These are phyloP conservation scores for Diphyllodes magnificus DNA, from an alignment of 2,113 vertebrate genomes.

Conservation along the genomic window DNA sequence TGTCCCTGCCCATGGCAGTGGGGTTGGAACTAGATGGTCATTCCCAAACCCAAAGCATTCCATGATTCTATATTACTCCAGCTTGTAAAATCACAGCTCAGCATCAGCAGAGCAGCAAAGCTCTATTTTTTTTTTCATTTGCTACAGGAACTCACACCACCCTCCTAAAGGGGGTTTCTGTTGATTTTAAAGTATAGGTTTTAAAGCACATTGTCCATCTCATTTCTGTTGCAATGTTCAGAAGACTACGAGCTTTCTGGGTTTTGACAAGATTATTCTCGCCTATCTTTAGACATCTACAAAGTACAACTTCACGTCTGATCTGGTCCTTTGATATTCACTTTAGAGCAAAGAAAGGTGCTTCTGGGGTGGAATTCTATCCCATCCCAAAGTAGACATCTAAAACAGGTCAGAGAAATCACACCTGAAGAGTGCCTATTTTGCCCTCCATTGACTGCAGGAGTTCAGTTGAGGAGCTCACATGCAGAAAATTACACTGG, in stretches of 20 bases:
- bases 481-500: neutral
- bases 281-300: neutral
- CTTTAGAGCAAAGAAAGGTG: slow-evolving; percentile 1
- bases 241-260: neutral
- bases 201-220: neutral
- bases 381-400: neutral
- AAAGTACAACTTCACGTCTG: neutral
- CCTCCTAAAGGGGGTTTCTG: neutral
- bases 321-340: neutral
- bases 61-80: neutral
- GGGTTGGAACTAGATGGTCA: neutral
- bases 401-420: slow-evolving; percentile 5
- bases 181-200: neutral
- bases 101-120: neutral
- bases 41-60: neutral
- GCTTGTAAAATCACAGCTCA: neutral
- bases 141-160: neutral
- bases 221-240: neutral
- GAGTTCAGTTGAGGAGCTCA: neutral
- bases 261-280: neutral
- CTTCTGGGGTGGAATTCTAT: neutral
- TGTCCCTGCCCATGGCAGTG: neutral
- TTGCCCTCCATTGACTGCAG: neutral
- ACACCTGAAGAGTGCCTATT: neutral
- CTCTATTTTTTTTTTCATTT: neutral